Base-by-base conservation (phyloP, 1,140 invertebrate species). In the Condylostylus longicornis region DNA sequence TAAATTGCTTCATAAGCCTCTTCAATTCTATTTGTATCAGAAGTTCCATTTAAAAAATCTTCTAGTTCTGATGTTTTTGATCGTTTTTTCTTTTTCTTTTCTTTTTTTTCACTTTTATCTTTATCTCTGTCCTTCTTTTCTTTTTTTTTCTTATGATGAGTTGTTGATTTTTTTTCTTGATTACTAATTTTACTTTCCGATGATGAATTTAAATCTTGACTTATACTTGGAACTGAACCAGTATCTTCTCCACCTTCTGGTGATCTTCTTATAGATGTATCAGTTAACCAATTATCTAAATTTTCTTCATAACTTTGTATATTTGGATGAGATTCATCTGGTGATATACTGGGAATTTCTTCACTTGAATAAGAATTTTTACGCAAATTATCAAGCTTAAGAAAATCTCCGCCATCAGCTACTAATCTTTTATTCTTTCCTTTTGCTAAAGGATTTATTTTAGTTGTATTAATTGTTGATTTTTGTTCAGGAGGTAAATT, bases 241-340 rank as follows among this genome's bases (percentile, higher is more conserved):
- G 12, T 21, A 33, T 38, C 37, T 17, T 38, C 37, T 17, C 29
- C 37, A 65, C 63, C 64, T 63, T 66, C 64, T n/a, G 64, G 64
- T 15, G 64, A 67, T 46, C 64, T 54, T 41, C 65, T 57, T 2
- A 55, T 51, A 36, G 58, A 63, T 1, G 55, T 53, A 37, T 65
- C 64, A 3, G 55, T 52, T 13, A 56, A 53, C 65, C 63, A 67
- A 23, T 36, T 37, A 33, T 38, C 37, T 19, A 33, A 38, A 10
- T 38, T 22, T 12, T 42, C 37, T 6, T 29, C 34, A 6, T 34
- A 40, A 38, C 22, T 27, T n/a, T n/a, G n/a, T n/a, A n/a, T n/a
- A n/a, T n/a, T 9, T 14, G 38, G 33, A 13, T 39, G 30, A 18
- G 10, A 37, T 1, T 42, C 25, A 13, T 44, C 42, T 3, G 42